Base-by-base conservation (phyloP, 2,797 vertebrate species). In the Chelon labrosus region DNA sequence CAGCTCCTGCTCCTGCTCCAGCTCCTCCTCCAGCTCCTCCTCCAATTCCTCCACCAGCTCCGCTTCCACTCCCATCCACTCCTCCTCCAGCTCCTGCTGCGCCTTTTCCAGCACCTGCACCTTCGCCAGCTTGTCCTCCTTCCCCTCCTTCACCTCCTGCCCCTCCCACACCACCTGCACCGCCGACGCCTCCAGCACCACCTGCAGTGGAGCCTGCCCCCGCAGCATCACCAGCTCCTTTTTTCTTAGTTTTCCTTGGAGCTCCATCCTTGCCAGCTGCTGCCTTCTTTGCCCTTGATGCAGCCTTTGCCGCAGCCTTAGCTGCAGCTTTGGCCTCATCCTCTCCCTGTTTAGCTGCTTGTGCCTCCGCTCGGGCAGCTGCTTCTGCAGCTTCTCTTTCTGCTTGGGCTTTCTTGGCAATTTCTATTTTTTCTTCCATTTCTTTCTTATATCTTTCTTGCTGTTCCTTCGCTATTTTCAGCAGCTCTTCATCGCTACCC, bases 381-480 rank as follows among this genome's bases (percentile, higher is more conserved):
- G 80, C 90, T 0, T 87, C 92, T 50, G 80, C 59, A 1, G 75
- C 90, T 12, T 92, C 89, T 71, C 8, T 90, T 50, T 94, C 93
- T 0, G 73, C 85, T 79, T 93, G 88, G 31, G 82, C 76, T 80
- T 88, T 92, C 53, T 90, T 92, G 22, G 92, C 91, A 0, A 42
- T 42, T 73, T 91, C 88, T 53, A 91, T 0, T 68, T 88, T 89
- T 53, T 87, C 91, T 38, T 79, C 79, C 91, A 94, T 85, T 56
- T 94, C 90, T 83, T 92, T 94, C 19, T 88, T 73, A 63, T 92
- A 85, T 77, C 37, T 91, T 62, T 93, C 94, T 46, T 92, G 89
- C 65, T 95, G 94, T 41, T 94, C 93, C 41, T 91, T 89, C 2
- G 94, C 94, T 56, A 94, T 89, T 89, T 31, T 94, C 8, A 65